Conservation (phyloP, 2,888 invertebrate species). For the Dinocampus coccinellae region DNA sequence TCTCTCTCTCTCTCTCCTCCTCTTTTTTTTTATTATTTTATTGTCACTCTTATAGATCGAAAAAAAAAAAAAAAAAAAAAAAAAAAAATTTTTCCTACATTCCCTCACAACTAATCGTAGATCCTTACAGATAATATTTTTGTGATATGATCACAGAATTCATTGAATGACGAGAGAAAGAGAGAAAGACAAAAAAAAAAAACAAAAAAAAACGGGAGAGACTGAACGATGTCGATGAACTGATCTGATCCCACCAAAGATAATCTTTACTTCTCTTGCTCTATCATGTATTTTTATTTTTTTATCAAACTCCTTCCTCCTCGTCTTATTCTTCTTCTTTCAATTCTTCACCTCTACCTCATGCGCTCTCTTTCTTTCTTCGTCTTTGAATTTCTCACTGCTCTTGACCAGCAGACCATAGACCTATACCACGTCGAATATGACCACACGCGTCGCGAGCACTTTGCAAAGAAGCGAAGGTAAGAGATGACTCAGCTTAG, state of each 20-base stretch:
- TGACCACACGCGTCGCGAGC: constrained; percentile 33
- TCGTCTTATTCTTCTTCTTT: neutral
- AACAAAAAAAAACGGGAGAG: too few species aligned
- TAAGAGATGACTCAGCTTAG: constrained; percentile 31
- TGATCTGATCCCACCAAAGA: constrained; percentile 27
- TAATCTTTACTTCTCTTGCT: constrained; percentile 21
- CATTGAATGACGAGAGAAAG: constrained; percentile 15
- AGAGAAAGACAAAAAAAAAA: neutral
- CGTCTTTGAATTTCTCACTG: constrained; percentile 7
- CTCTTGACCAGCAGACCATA: neutral
- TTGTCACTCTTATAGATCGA: neutral
- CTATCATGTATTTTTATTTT: constrained; percentile 12
- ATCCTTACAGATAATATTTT: neutral
- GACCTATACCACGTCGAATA: constrained; percentile 11
- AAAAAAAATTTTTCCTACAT: neutral
- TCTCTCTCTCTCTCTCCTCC: too few species aligned
- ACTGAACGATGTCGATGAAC: constrained; percentile 28
- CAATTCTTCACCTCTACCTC: neutral
- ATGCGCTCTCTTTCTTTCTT: neutral
- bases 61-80: too few species aligned
- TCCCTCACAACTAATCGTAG: neutral
- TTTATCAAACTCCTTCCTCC: constrained; percentile 12
- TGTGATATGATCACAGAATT: neutral
- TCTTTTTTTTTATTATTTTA: neutral
- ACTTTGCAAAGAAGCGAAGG: constrained; percentile 20